These are phyloP conservation scores for Prionace glauca DNA, from an alignment of 2,797 vertebrate species.

Conservation along the genomic window DNA sequence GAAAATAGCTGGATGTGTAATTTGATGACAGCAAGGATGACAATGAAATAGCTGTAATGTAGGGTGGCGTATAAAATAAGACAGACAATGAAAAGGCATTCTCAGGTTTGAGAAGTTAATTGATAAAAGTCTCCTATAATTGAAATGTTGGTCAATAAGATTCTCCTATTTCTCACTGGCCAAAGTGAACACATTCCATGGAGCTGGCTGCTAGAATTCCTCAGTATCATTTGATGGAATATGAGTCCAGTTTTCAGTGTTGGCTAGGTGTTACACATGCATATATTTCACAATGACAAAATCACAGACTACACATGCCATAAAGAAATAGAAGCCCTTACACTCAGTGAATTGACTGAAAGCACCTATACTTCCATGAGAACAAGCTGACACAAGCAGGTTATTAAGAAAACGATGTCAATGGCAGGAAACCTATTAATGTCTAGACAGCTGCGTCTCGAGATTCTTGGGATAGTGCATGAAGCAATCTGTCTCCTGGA, in stretches of 20 bases:
- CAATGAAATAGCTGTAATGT: background rate
- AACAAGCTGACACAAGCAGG: background rate
- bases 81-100: background rate
- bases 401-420: slow-evolving; percentile 7
- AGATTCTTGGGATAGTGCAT: background rate
- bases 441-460: background rate
- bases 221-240: background rate
- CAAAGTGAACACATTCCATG: background rate
- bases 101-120: background rate
- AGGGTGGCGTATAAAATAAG: background rate
- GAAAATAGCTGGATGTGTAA: background rate
- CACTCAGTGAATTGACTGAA: slow-evolving; percentile 11
- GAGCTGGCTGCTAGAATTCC: background rate
- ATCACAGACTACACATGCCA: background rate
- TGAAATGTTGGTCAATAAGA: background rate
- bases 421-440: background rate
- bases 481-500: background rate
- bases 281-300: background rate
- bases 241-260: background rate
- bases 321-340: background rate
- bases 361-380: background rate
- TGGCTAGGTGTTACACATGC: background rate
- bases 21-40: background rate
- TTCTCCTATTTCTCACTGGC: background rate
- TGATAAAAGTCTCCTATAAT: background rate